phyloP scores from a whole-genome alignment of 2,113 vertebrate genomes.

The Neopipo cinnamomea region DNA sequence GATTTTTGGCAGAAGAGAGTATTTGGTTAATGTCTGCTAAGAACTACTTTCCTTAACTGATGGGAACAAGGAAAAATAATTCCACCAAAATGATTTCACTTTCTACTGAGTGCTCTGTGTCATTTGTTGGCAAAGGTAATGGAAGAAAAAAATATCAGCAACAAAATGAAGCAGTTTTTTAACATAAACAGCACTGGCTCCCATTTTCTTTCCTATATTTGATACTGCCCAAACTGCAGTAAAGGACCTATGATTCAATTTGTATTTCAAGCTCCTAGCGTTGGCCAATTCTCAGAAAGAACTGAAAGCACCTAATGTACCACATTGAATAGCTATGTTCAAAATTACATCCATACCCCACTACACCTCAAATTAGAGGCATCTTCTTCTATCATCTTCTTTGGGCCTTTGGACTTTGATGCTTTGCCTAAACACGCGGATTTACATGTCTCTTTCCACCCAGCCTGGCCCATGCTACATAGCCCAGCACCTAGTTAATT shows the following conservation, averaged over 20 bases:
- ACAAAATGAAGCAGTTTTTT: background rate
- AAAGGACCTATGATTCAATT: background rate
- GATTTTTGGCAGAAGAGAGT: background rate
- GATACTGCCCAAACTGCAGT: background rate
- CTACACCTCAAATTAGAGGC: background rate
- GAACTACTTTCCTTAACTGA: background rate
- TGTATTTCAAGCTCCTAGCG: background rate
- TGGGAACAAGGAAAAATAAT: background rate
- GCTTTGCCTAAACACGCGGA: background rate
- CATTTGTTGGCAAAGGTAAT: conserved; percentile 42
- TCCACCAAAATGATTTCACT: conserved; percentile 21
- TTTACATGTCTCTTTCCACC: background rate
- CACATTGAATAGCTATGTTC: background rate
- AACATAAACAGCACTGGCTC: background rate
- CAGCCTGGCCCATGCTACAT: no score
- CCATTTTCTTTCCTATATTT: background rate
- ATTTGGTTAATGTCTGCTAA: conserved; percentile 3
- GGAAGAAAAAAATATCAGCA: conserved; percentile 35
- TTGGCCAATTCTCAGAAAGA: background rate
- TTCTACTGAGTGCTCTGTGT: background rate
- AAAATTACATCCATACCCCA: background rate
- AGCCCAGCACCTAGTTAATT: background rate
- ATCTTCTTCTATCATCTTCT: background rate
- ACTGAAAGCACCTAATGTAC: background rate
- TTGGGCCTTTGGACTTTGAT: background rate